phyloP scores from a whole-genome alignment of 2,888 invertebrate genomes.

The Keiferia lycopersicella region DNA sequence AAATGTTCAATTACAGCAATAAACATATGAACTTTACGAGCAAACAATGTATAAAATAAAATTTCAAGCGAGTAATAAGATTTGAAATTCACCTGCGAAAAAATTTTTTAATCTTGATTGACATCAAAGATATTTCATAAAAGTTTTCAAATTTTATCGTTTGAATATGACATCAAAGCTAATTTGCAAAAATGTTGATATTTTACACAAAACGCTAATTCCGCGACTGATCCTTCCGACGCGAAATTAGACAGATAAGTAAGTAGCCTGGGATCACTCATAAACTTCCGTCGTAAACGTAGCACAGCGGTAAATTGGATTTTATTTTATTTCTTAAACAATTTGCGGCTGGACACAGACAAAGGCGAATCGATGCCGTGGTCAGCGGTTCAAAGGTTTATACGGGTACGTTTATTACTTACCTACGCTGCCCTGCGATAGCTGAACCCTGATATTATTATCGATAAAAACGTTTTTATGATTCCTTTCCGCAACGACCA shows the following conservation, averaged over 20 bases:
- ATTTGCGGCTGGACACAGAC: constrained; percentile 75
- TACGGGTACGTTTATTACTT: constrained; percentile 78
- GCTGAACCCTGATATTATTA: constrained; percentile 31
- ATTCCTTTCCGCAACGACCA: constrained; percentile 28
- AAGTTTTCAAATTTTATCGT: too few species aligned
- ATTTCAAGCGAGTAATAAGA: too few species aligned
- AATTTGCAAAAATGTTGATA: too few species aligned
- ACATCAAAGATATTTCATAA: too few species aligned
- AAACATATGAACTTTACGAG: too few species aligned
- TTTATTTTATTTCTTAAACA: constrained; percentile 80
- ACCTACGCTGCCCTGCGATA: constrained; percentile 57
- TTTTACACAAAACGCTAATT: too few species aligned
- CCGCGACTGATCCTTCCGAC: neutral
- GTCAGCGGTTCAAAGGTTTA: constrained; percentile 80
- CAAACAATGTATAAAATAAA: too few species aligned
- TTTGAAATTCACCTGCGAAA: too few species aligned
- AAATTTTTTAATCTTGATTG: too few species aligned
- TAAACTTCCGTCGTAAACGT: constrained; percentile 74
- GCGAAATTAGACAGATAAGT: neutral
- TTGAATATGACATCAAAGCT: too few species aligned
- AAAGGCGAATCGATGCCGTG: constrained; percentile 74
- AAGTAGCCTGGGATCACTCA: constrained; percentile 48
- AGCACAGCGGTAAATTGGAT: constrained; percentile 78
- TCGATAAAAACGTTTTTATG: constrained; percentile 37
- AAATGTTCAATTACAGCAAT: too few species aligned